Percentiles rank a stretch among this genome's conserved stretches.
Evolutionary conservation across 2,113 vertebrate genomes (phyloP).

Genomic region (Grammomys surdaster): DNA sequence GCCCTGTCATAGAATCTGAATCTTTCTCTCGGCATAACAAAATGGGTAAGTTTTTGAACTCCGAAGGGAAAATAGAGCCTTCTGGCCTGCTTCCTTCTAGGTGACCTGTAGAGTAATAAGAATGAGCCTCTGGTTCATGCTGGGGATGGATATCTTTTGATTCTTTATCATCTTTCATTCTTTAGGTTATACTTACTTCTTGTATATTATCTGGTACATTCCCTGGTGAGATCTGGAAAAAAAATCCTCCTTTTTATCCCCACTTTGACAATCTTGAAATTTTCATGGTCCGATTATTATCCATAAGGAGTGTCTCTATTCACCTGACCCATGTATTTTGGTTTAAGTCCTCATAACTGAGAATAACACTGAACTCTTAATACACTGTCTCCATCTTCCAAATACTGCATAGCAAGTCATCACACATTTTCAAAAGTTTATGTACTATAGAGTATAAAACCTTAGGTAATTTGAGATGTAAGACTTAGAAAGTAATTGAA

Average conservation of each 20-base stretch:
- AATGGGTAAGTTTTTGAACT: background rate
- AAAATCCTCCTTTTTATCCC: rapidly evolving
- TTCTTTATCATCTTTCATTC: background rate
- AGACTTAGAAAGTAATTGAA: background rate
- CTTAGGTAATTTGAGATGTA: background rate
- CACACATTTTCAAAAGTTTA: background rate
- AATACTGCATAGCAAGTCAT: background rate
- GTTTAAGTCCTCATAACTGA: background rate
- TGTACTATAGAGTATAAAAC: background rate
- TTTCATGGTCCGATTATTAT: background rate
- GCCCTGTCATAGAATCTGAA: background rate
- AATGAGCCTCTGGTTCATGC: background rate
- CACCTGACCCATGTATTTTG: background rate
- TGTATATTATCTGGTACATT: background rate
- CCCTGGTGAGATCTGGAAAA: background rate
- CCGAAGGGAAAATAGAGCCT: rapidly evolving
- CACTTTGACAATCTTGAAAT: background rate
- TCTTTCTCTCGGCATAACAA: background rate
- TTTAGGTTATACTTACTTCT: background rate
- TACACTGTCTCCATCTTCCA: background rate
- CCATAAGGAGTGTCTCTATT: background rate
- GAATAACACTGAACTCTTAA: background rate
- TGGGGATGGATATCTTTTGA: background rate
- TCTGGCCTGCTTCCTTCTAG: background rate
- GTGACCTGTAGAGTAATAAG: background rate